Conservation (phyloP, 1,140 invertebrate species). For the Pectinophora gossypiella region DNA sequence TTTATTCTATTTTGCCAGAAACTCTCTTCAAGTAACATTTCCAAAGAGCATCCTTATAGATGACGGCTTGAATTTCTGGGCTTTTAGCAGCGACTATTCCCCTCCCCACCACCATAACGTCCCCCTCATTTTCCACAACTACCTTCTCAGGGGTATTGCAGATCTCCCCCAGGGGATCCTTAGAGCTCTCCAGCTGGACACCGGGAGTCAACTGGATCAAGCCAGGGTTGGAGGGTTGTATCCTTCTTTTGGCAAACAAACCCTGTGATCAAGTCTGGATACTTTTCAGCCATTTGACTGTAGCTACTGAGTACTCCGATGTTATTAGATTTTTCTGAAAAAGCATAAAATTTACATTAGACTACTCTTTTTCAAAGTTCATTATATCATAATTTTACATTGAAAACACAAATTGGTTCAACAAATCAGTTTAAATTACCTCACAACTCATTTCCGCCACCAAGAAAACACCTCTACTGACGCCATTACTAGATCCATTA, state of each 20-base stretch:
- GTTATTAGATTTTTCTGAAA: slow-evolving; percentile 84
- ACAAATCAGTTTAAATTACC: slow-evolving; percentile 27
- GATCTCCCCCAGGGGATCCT: slow-evolving; percentile 82
- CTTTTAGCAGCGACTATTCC: slow-evolving; percentile 86
- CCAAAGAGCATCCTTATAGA: slow-evolving; percentile 87
- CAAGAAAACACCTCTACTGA: slow-evolving; percentile 81
- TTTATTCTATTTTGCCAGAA: slow-evolving; percentile 46
- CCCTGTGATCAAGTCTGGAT: slow-evolving; percentile 82
- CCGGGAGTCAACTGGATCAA: slow-evolving; percentile 94
- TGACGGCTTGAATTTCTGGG: slow-evolving; percentile 78
- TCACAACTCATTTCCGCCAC: slow-evolving; percentile 92
- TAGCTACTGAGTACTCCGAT: slow-evolving; percentile 82
- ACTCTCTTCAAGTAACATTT: slow-evolving; percentile 80
- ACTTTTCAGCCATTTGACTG: slow-evolving; percentile 80
- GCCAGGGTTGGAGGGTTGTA: slow-evolving; percentile 78
- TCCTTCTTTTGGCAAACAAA: slow-evolving; percentile 91
- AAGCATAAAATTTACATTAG: too few relatives aligned
- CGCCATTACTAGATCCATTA: slow-evolving; percentile 53
- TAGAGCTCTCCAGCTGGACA: slow-evolving; percentile 80
- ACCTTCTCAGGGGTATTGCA: slow-evolving; percentile 90
- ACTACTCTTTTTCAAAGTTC: too few relatives aligned
- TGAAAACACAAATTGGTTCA: neutral
- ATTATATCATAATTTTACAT: too few relatives aligned
- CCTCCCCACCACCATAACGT: slow-evolving; percentile 95
- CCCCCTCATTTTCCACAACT: slow-evolving; percentile 87